Base-by-base conservation (phyloP, 2,797 vertebrate genomes). In the Malurus leucopterus region DNA sequence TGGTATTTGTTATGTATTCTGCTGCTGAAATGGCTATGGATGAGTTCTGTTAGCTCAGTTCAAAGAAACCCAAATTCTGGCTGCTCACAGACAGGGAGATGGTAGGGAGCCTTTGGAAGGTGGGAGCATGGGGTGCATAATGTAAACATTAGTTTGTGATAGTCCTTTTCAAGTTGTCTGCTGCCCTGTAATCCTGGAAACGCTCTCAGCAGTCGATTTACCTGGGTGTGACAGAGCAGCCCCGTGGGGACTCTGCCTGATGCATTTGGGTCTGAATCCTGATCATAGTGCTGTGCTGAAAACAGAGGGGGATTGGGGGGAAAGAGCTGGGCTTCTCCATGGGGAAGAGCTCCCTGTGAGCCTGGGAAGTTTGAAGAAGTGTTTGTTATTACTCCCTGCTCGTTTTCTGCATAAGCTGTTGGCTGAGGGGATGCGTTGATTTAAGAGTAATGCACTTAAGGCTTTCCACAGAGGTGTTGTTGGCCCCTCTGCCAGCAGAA, bases 131-230 rank as follows among this genome's bases (percentile, higher is more conserved):
- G 41, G 49, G 34, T 65, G 91, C 34, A 8, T 92, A 91, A 91
- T 72, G 64, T 89, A 93, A 93, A 82, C 91, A 91, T 88, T 58
- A 84, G 74, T 74, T 76, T 95, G 83, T 69, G 74, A 86, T 84
- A 68, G 78, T 84, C 65, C 62, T 84, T 93, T 65, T 93, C 85
- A 91, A 89, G 61, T 43, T 65, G 43, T 36, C 61, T 71, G 67
- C 50, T 62, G n/a, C 57, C 58, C 80, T 91, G 77, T 71, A 88
- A 94, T 94, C 71, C 62, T 84, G 83, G 62, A 84, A 89, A 67
- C 0, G 2, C 70, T 83, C 40, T 4, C 64, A 89, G 91, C 11
- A 0, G 77, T 55, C 1, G 2, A 55, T 92, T 65, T 88, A 49
- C 30, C 36, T 17, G 71, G 74, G 57, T 84, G 36, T 0, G 1